Conservation (phyloP, 2,797 vertebrate species). For the Myotis myotis region DNA sequence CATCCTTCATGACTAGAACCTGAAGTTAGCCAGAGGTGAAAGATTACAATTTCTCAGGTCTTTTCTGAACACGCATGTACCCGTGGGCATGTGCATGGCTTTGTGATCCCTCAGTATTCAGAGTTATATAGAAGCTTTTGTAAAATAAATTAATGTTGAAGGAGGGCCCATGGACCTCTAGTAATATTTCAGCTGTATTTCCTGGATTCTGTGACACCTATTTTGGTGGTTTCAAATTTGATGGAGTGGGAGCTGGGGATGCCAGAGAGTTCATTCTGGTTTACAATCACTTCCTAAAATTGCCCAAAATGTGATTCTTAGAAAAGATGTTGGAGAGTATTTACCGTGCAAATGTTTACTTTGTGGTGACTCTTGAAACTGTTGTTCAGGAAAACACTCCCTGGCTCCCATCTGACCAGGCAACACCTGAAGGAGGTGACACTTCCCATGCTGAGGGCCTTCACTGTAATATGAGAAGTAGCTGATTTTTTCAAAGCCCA, state of each 20-base stretch:
- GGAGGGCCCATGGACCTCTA: not conserved
- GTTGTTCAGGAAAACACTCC: not conserved
- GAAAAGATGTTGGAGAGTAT: not conserved
- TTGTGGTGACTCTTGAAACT: not conserved
- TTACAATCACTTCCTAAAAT: not conserved
- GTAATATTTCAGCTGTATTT: not conserved
- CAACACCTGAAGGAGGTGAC: not conserved
- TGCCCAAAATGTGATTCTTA: not conserved
- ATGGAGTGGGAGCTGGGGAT: not conserved
- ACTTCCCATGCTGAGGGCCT: not conserved
- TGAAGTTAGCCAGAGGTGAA: not conserved
- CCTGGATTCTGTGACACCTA: not conserved
- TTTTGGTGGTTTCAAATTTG: not conserved
- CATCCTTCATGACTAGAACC: not conserved
- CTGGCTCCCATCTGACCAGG: not conserved
- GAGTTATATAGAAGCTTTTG: not conserved
- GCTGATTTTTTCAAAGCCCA: not conserved
- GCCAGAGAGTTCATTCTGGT: not conserved
- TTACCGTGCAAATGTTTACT: not conserved
- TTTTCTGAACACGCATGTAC: not conserved
- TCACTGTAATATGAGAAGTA: not conserved
- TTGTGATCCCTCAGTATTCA: not conserved
- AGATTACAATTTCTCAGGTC: not conserved
- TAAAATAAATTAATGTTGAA: conserved; percentile 16
- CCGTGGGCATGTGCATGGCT: not conserved